Base-by-base conservation (phyloP, 2,113 vertebrate species). In the Paradoxurus hermaphroditus region DNA sequence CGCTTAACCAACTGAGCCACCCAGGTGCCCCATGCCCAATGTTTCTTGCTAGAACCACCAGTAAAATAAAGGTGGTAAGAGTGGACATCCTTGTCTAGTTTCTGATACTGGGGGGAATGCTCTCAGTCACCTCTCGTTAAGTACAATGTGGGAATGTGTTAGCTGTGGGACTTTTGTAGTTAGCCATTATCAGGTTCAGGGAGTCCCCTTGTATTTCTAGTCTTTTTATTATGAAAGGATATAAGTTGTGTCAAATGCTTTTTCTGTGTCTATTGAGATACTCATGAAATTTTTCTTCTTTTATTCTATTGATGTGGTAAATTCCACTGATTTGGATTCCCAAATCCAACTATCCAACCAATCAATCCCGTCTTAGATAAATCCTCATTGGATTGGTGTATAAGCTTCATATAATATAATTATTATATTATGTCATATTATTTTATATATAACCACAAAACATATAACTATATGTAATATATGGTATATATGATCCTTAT, bases 101-200 rank as follows among this genome's bases (percentile, higher is more conserved):
- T 44, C 25, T 84, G 78, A 90, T 36, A 75, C 75, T 75, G 63
- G 11, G 36, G 36, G 31, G 4, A 77, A 67, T 18, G 13, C 14
- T 67, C 53, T 84, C 86, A 94, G 36, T 84, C 56, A 65, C 86
- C 90, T 85, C 79, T 77, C 21, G 23, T 90, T 84, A 90, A 90
- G 68, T 83, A 36, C 41, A 29, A 51, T 67, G n/a, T n/a, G n/a
- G n/a, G n/a, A n/a, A n/a, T n/a, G n/a, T n/a, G 56, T 56, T 46
- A 77, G 7, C 59, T 67, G 36, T 85, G 46, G 36, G 5, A 36
- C 77, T 84, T 77, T 77, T 77, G 27, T 56, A 77, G 39, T 41
- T 90, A 31, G 8, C 19, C 53, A 75, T 65, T 94, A n/a, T 75
- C 19, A 65, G n/a, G 53, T 75, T 83, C 41, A 84, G 44, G 4